Percentiles rank a stretch among this genome's conserved stretches.
These are phyloP conservation scores for Hippasteria phrygiana DNA, from an alignment of 53 echinoderm and acorn worm genomes.

Conservation along the genomic window DNA sequence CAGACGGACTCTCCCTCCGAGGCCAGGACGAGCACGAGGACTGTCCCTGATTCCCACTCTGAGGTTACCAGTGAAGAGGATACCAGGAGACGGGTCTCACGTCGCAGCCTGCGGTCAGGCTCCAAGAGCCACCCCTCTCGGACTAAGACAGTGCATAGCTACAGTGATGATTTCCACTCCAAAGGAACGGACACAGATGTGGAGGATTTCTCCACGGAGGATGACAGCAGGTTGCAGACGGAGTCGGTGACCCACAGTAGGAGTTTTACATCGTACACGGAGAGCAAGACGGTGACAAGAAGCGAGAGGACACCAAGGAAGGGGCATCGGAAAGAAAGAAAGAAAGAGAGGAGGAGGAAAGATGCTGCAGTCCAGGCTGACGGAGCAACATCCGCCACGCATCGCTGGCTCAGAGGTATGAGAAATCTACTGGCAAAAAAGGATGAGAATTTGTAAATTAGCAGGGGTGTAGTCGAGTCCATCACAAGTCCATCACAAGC, in stretches of 20 bases:
- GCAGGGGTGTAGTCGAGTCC: no score
- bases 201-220: conserved; percentile 61
- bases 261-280: conserved; percentile 71
- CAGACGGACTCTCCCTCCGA: conserved; percentile 15
- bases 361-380: conserved; percentile 69
- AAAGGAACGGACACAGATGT: conserved; percentile 67
- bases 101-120: background rate
- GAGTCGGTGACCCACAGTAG: conserved; percentile 57
- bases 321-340: background rate
- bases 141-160: conserved; percentile 35
- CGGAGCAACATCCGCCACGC: conserved; percentile 51
- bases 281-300: conserved; percentile 60
- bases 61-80: conserved; percentile 33
- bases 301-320: conserved; percentile 58
- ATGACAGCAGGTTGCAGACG: conserved; percentile 30
- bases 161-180: conserved; percentile 74
- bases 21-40: conserved; percentile 38
- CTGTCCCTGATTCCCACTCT: conserved; percentile 69
- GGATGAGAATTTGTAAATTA: no score
- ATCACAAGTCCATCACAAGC: no score
- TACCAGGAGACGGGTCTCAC: background rate
- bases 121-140: background rate
- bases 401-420: conserved; percentile 72
- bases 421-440: no score
- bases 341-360: conserved; percentile 2